A percentile compares a stretch with the other conserved stretches of the same genome.
phyloP scores from a whole-genome alignment of 2,113 vertebrate genomes.

The Pelobates fuscus region DNA sequence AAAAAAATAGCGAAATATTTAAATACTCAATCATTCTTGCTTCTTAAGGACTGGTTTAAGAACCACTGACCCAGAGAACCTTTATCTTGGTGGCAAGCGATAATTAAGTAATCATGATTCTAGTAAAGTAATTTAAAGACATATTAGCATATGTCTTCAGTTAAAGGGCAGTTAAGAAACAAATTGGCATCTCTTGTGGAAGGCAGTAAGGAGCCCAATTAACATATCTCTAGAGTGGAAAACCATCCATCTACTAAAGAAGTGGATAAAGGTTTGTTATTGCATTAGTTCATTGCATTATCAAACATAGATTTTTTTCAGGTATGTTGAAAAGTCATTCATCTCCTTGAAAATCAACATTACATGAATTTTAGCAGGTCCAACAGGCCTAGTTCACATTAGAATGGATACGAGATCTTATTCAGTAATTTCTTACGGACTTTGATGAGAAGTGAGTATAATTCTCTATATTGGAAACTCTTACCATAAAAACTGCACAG shows the following conservation, averaged over 20 bases:
- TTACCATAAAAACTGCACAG: too few relatives aligned
- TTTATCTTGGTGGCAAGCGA: not conserved
- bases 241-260: not conserved
- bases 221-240: constrained; percentile 17
- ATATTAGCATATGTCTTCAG: constrained; percentile 13
- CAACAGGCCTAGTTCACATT: too few relatives aligned
- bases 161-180: constrained; percentile 25
- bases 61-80: not conserved
- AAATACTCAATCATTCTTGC: not conserved
- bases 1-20: not conserved
- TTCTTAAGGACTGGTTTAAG: not conserved
- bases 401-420: too few relatives aligned
- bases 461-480: too few relatives aligned
- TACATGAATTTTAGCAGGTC: too few relatives aligned
- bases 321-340: too few relatives aligned
- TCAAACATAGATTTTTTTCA: not conserved
- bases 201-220: constrained; percentile 9
- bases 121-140: constrained; percentile 1
- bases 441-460: too few relatives aligned
- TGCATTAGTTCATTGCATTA: not conserved
- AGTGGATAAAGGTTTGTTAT: not conserved
- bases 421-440: too few relatives aligned
- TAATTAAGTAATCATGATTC: constrained; percentile 1
- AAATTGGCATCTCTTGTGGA: constrained; percentile 5
- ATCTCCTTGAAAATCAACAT: too few relatives aligned